These are phyloP conservation scores for Coluber constrictor DNA, from an alignment of 2,797 vertebrate genomes.

Conservation along the genomic window DNA sequence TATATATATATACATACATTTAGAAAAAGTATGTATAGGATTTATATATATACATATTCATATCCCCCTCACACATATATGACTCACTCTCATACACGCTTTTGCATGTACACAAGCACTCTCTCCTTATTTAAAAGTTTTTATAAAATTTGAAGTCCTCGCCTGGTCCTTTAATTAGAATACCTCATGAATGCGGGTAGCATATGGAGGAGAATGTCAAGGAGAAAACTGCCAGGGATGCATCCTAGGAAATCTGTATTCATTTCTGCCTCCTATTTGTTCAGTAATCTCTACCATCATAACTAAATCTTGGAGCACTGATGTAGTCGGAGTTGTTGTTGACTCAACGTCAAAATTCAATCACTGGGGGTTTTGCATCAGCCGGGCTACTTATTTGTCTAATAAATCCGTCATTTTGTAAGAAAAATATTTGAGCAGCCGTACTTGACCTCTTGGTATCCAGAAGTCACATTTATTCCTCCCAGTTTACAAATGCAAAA, in stretches of 20 bases:
- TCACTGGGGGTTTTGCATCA: slow-evolving; percentile 99
- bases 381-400: slow-evolving; percentile 99
- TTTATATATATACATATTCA: neutral
- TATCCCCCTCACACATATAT: no score
- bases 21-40: neutral
- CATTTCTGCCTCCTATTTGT: slow-evolving; percentile 99
- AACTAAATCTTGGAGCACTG: slow-evolving; percentile 90
- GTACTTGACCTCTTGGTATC: slow-evolving; percentile 93
- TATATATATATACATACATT: neutral
- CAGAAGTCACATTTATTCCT: slow-evolving; percentile 86
- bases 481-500: slow-evolving; percentile 83
- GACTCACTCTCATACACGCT: neutral
- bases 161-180: slow-evolving; percentile 76
- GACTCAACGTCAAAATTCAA: slow-evolving; percentile 99
- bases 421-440: slow-evolving; percentile 99
- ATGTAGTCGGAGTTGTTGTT: slow-evolving; percentile 93
- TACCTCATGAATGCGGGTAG: slow-evolving; percentile 70
- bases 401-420: slow-evolving; percentile 99
- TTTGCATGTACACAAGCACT: slow-evolving; percentile 19
- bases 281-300: slow-evolving; percentile 96
- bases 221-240: slow-evolving; percentile 81
- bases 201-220: slow-evolving; percentile 92
- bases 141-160: slow-evolving; percentile 65
- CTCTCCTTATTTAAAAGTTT: slow-evolving; percentile 78
- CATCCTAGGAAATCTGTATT: slow-evolving; percentile 94